Evolutionary conservation across 2,888 invertebrate species (phyloP).

Genomic region (Drosophila vallismaia): DNA sequence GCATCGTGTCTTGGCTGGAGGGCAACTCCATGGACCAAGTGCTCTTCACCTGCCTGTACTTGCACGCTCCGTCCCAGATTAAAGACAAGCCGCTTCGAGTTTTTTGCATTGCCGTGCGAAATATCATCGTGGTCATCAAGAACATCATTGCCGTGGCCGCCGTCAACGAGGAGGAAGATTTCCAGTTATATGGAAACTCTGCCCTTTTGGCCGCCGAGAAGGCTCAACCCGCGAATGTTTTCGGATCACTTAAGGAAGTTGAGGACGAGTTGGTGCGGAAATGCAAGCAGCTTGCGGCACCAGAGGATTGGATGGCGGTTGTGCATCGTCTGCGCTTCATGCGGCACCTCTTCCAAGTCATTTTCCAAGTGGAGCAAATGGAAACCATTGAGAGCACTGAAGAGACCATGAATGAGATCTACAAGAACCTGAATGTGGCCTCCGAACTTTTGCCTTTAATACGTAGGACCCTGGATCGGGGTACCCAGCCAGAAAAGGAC

Average conservation of each 20-base stretch:
- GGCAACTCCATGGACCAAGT: constrained; percentile 98
- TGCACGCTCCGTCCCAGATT: constrained; percentile 95
- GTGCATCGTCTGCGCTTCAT: constrained; percentile 94
- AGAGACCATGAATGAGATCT: constrained; percentile 89
- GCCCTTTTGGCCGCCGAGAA: constrained; percentile 91
- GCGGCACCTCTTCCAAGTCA: constrained; percentile 92
- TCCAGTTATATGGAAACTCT: constrained; percentile 94
- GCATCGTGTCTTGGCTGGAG: constrained; percentile 98
- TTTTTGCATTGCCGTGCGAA: constrained; percentile 94
- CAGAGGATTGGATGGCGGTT: constrained; percentile 88
- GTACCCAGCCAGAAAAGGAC: constrained; percentile 87
- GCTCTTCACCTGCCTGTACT: constrained; percentile 97
- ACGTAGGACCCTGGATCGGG: constrained; percentile 89
- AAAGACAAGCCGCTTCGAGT: constrained; percentile 92
- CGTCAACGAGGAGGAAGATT: constrained; percentile 98
- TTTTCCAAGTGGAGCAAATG: constrained; percentile 83
- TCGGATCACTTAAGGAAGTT: constrained; percentile 92
- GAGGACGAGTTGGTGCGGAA: constrained; percentile 94
- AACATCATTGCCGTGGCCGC: constrained; percentile 94
- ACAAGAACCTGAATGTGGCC: constrained; percentile 91
- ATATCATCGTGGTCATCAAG: constrained; percentile 94
- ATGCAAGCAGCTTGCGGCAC: constrained; percentile 84
- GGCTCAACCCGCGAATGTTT: constrained; percentile 88
- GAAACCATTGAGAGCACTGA: constrained; percentile 85
- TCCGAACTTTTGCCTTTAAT: constrained; percentile 92